Base-by-base conservation (phyloP, 2,797 vertebrate genomes). In the Paramormyrops hopkinsi region DNA sequence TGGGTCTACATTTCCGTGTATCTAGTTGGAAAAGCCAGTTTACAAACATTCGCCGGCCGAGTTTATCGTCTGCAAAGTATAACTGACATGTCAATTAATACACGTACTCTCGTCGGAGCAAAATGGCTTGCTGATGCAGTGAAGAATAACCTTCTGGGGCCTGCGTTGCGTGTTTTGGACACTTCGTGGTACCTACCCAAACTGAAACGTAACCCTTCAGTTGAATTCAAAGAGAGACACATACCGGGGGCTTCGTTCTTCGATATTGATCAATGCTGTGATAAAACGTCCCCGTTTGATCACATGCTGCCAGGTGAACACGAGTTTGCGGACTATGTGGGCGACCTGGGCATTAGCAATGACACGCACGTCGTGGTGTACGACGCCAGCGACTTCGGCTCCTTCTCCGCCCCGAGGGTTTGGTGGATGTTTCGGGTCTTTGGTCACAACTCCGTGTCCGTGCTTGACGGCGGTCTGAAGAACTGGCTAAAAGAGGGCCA, bases 391-490 rank as follows among this genome's bases (percentile, higher is more conserved):
- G 19, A 96, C 76, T 91, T 97, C 88, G 98, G 98, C 2, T 95
- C 94, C 51, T 98, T 95, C 95, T 96, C 97, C 0, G 97, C 98
- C 0, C 98, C 99, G 0, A 95, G 99, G 0, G 95, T 97, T 7
- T 99, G 98, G 98, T 99, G 98, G 98, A 99, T 98, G 98, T 99
- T 99, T 92, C 96, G 97, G 1, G 93, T 95, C 54, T 99, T 99
- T 0, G 98, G 99, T 0, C 99, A 99, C 94, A 91, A 90, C 0
- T 90, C 92, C 0, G 98, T 99, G 29, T 99, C 98, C 0, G 96
- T 99, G 73, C 95, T 99, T 93, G 95, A 99, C 44, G 98, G 99
- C 0, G 98, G 98, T 9, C 94, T 99, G 92, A 97, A 94, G 93
- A 96, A 96, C 89, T 99, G 99, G 99, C 84, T 96, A 90, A 93